Percentiles rank a stretch among this genome's conserved stretches.
Evolutionary conservation across 2,888 invertebrate species (phyloP).

Genomic region (Lacanobia oleracea): DNA sequence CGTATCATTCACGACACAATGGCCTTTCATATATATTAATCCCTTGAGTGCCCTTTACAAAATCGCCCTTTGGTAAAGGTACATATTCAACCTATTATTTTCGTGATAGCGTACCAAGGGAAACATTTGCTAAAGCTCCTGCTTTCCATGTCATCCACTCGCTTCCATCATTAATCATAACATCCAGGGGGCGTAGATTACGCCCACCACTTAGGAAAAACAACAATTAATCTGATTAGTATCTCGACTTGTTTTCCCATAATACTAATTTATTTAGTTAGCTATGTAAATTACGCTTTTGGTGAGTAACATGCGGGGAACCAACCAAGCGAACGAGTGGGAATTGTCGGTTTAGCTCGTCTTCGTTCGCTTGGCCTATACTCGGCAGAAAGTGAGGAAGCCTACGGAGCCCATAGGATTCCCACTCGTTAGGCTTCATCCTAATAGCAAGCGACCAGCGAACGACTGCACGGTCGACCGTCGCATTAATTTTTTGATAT

Average conservation of each 20-base stretch:
- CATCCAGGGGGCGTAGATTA: slow-evolving; percentile 3
- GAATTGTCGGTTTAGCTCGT: not conserved
- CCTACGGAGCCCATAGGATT: too few species aligned
- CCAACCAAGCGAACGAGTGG: not conserved
- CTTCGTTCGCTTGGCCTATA: not conserved
- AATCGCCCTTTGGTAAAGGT: not conserved
- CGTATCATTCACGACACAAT: not conserved
- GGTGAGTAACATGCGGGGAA: not conserved
- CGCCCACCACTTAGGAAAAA: slow-evolving; percentile 33
- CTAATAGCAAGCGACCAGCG: too few species aligned
- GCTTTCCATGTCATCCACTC: not conserved
- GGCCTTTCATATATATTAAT: not conserved
- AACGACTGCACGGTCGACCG: too few species aligned
- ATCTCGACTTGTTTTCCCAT: not conserved
- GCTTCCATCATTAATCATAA: slow-evolving; percentile 21
- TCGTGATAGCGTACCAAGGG: not conserved
- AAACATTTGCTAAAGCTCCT: slow-evolving; percentile 5
- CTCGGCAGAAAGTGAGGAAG: too few species aligned
- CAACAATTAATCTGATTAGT: slow-evolving; percentile 29
- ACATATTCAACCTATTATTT: not conserved
- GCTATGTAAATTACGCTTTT: slow-evolving; percentile 7
- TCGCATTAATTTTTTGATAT: too few species aligned
- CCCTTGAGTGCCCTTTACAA: slow-evolving; percentile 11
- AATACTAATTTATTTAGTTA: slow-evolving; percentile 17
- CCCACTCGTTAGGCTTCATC: too few species aligned